A percentile compares a stretch with the other conserved stretches of the same genome.
These are phyloP conservation scores for Listrodromus nycthemerus DNA, from an alignment of 2,888 invertebrate species.

Conservation along the genomic window DNA sequence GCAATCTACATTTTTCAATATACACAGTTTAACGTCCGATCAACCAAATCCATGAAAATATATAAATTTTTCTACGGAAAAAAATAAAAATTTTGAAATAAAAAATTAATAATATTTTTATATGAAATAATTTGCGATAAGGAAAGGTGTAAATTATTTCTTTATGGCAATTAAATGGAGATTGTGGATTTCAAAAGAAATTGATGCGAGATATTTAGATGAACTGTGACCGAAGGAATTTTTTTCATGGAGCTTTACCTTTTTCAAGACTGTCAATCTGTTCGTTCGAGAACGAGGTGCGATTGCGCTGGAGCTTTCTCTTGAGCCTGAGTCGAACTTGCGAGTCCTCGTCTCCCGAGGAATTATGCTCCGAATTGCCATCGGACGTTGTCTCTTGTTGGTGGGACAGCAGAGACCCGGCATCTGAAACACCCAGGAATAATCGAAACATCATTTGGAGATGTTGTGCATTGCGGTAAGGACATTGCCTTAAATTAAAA, in stretches of 20 bases:
- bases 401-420: constrained; percentile 83
- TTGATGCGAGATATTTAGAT: neutral
- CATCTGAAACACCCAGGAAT: constrained; percentile 75
- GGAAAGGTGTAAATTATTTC: neutral
- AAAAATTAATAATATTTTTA: no score
- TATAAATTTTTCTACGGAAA: no score
- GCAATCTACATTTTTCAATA: neutral
- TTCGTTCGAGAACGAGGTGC: constrained; percentile 99
- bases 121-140: no score
- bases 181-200: neutral
- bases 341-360: constrained; percentile 95
- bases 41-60: no score
- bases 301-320: constrained; percentile 97
- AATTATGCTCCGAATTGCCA: constrained; percentile 96
- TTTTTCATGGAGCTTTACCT: constrained; percentile 88
- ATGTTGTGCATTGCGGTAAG: neutral
- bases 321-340: constrained; percentile 97
- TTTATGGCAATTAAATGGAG: neutral
- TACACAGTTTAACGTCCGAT: neutral
- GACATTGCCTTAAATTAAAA: neutral
- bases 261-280: constrained; percentile 99
- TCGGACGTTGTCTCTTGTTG: constrained; percentile 92
- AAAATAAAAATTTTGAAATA: no score
- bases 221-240: neutral
- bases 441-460: neutral